Conservation (phyloP, 2,797 vertebrate genomes). For the Ctenopoma multispine region DNA sequence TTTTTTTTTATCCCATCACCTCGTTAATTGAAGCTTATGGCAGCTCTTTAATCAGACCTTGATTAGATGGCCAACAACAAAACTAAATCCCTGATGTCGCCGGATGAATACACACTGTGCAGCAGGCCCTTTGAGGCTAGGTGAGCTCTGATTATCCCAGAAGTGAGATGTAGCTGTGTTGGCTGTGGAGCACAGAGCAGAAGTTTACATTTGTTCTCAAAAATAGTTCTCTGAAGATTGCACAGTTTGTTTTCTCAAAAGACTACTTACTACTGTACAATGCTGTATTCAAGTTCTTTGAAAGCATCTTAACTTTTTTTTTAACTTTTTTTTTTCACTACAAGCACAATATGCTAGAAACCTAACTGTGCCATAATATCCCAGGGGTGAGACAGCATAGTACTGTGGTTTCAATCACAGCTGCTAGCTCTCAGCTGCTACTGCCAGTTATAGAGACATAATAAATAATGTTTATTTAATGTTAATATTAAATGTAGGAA, state of each 20-base stretch:
- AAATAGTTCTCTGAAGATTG: constrained; percentile 51
- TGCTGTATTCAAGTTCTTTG: not conserved
- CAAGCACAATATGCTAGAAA: constrained; percentile 12
- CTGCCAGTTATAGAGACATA: constrained; percentile 45
- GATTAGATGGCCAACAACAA: constrained; percentile 45
- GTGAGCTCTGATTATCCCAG: constrained; percentile 43
- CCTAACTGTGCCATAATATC: constrained; percentile 3
- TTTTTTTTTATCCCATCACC: constrained; percentile 55
- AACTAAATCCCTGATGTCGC: constrained; percentile 18
- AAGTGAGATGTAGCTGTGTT: constrained; percentile 49
- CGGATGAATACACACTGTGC: constrained; percentile 35
- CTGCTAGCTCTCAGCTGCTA: constrained; percentile 14
- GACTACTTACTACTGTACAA: not conserved
- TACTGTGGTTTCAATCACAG: constrained; percentile 29
- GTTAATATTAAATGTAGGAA: constrained; percentile 56
- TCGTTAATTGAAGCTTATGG: constrained; percentile 51
- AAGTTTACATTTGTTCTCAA: constrained; percentile 62
- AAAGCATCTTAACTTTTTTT: constrained; percentile 15
- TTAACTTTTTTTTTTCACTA: constrained; percentile 12
- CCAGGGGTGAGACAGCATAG: constrained; percentile 4
- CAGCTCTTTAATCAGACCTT: constrained; percentile 39
- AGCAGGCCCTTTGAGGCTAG: constrained; percentile 31
- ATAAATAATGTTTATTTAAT: constrained; percentile 65
- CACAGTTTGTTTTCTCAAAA: constrained; percentile 37
- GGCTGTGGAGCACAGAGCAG: constrained; percentile 29